Conservation (phyloP, 2,888 invertebrate species). For the Sialis fuliginosa region DNA sequence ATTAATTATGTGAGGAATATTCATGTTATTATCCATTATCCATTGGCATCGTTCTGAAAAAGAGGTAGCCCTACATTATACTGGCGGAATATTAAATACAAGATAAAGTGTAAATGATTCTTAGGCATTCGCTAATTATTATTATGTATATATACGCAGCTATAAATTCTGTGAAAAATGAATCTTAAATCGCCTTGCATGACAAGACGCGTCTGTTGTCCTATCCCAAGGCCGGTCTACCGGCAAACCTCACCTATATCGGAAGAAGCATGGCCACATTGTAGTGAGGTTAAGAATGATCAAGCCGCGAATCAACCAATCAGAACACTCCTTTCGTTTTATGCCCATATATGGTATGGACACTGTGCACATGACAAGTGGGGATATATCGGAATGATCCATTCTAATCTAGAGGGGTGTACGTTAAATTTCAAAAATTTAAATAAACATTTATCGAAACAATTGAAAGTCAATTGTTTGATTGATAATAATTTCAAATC, state of each 20-base stretch:
- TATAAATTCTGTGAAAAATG: too few species aligned
- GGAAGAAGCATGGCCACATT: constrained; percentile 1
- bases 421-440: background rate
- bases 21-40: too few species aligned
- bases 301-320: constrained; percentile 36
- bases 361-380: constrained; percentile 37
- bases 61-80: too few species aligned
- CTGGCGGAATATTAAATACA: too few species aligned
- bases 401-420: background rate
- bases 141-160: too few species aligned
- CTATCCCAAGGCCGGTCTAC: background rate
- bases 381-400: constrained; percentile 16
- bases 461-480: constrained; percentile 6
- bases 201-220: background rate
- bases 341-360: constrained; percentile 72
- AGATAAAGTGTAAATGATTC: too few species aligned
- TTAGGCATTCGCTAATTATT: too few species aligned
- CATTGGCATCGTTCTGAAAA: too few species aligned
- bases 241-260: background rate
- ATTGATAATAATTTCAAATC: background rate
- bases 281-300: constrained; percentile 6
- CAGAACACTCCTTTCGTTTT: constrained; percentile 42
- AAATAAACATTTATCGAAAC: constrained; percentile 4
- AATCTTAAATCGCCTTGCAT: background rate
- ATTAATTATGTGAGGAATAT: too few species aligned